Conservation (phyloP, 2,888 invertebrate species). For the Pheosia gnoma region DNA sequence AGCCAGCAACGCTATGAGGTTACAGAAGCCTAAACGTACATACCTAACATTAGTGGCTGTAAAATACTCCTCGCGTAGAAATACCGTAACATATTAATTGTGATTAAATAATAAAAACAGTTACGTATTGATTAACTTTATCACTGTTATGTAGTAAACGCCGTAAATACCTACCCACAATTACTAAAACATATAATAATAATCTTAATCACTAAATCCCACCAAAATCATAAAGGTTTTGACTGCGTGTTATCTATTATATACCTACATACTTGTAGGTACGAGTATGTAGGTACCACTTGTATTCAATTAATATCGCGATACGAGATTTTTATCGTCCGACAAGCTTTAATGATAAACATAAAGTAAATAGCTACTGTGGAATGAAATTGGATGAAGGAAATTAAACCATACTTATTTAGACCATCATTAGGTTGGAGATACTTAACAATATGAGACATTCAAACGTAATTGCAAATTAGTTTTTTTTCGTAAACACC, state of each 20-base stretch:
- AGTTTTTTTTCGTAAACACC: no score
- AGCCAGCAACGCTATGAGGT: no score
- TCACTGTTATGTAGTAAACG: not conserved
- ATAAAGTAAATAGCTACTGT: slow-evolving; percentile 14
- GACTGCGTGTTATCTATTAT: slow-evolving; percentile 6
- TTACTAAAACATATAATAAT: not conserved
- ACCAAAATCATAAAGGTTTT: slow-evolving; percentile 9
- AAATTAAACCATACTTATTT: slow-evolving; percentile 11
- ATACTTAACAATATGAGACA: no score
- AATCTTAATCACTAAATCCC: not conserved
- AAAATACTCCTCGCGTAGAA: not conserved
- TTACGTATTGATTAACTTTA: not conserved
- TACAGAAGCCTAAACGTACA: no score
- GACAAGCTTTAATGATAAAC: slow-evolving; percentile 22
- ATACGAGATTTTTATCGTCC: slow-evolving; percentile 22
- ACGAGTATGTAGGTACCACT: not conserved
- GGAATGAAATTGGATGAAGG: not conserved
- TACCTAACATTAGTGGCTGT: no score
- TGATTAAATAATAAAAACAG: not conserved
- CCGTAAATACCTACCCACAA: not conserved
- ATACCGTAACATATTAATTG: not conserved
- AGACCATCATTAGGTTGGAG: slow-evolving; percentile 8
- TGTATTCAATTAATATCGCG: slow-evolving; percentile 20
- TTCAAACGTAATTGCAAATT: no score
- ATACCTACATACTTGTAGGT: not conserved